Conservation (phyloP, 2,797 vertebrate species). For the Acanthiza pusilla region DNA sequence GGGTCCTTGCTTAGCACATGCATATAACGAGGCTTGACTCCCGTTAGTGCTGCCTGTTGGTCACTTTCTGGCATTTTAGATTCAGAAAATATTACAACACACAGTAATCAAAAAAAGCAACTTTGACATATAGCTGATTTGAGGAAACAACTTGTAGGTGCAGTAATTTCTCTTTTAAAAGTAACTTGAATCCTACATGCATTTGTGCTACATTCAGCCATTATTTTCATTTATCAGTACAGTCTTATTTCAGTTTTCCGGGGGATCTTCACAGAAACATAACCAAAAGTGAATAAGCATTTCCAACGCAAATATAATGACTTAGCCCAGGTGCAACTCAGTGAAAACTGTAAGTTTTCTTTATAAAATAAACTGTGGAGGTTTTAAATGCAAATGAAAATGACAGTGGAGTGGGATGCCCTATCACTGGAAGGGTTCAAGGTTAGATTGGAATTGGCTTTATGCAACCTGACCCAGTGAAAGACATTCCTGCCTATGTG, state of each 20-base stretch:
- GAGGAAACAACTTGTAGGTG: background rate
- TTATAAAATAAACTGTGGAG: background rate
- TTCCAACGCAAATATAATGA: background rate
- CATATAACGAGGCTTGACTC: background rate
- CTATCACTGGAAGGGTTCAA: background rate
- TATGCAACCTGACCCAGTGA: background rate
- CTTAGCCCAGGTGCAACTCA: background rate
- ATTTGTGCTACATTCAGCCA: background rate
- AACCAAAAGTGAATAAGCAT: background rate
- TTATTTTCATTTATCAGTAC: background rate
- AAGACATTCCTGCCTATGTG: fast-evolving
- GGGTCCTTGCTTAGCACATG: background rate
- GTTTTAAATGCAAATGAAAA: background rate
- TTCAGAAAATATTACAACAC: background rate
- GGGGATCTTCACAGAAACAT: background rate
- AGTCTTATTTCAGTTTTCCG: background rate
- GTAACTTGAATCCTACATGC: background rate
- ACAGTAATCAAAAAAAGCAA: background rate
- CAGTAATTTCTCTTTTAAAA: background rate
- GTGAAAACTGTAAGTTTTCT: background rate
- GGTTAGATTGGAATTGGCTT: background rate
- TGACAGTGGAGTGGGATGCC: background rate
- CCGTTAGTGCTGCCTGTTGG: background rate
- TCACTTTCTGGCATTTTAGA: background rate
- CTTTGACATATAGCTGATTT: background rate